A percentile compares a stretch with the other conserved stretches of the same genome.
phyloP scores from a whole-genome alignment of 2,797 vertebrate species.

The Distichodus sexfasciatus region DNA sequence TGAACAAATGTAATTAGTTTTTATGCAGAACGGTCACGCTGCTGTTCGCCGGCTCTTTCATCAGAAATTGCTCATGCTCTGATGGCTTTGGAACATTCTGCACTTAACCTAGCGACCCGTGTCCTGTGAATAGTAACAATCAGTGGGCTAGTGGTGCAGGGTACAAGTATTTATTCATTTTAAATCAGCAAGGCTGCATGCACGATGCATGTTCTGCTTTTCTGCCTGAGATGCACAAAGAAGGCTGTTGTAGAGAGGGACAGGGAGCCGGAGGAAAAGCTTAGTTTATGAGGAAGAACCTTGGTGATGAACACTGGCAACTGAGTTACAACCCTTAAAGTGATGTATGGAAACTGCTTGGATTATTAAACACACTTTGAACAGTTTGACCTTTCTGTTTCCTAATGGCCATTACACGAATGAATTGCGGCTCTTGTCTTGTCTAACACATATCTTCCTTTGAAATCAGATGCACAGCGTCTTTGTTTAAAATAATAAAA shows the following conservation, averaged over 20 bases:
- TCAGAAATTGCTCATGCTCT: too few relatives aligned
- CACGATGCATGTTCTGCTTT: background rate
- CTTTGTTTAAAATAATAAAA: too few relatives aligned
- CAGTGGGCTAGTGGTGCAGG: background rate
- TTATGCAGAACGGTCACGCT: background rate
- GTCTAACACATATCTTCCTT: too few relatives aligned
- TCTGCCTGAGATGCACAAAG: background rate
- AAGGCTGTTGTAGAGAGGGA: background rate
- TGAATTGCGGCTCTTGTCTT: too few relatives aligned
- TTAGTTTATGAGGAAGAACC: background rate
- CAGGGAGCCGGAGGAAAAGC: background rate
- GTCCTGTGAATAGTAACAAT: background rate
- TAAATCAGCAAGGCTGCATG: background rate
- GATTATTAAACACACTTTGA: too few relatives aligned
- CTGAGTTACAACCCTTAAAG: background rate
- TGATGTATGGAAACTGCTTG: too few relatives aligned
- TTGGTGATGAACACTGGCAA: background rate
- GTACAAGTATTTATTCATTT: background rate
- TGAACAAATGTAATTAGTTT: background rate
- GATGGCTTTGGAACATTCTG: too few relatives aligned
- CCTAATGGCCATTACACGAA: too few relatives aligned
- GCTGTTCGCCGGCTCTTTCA: too few relatives aligned
- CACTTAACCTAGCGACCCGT: too few relatives aligned
- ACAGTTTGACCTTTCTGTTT: too few relatives aligned
- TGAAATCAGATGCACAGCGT: too few relatives aligned